Evolutionary conservation across 1,140 invertebrate species (phyloP).

Genomic region (Cyrtorhinus lividipennis): DNA sequence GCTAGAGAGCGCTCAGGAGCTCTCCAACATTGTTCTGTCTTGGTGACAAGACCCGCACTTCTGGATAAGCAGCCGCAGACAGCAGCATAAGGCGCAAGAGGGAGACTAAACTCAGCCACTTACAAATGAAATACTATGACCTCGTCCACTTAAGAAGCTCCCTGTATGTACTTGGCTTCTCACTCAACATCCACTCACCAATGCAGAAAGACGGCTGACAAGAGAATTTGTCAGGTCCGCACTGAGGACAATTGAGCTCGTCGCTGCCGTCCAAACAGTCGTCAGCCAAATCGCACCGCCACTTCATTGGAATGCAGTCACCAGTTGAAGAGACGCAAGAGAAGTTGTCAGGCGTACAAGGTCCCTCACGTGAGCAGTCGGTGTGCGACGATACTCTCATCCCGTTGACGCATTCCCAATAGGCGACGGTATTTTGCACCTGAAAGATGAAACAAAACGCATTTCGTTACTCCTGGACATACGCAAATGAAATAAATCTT

Average conservation of each 20-base stretch:
- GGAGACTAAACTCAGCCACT: no score
- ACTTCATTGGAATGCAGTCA: conserved; percentile 66
- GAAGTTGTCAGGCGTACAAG: conserved; percentile 62
- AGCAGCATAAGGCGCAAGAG: no score
- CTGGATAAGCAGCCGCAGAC: no score
- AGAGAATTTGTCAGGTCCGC: conserved; percentile 48
- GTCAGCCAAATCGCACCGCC: conserved; percentile 68
- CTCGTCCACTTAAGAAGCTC: no score
- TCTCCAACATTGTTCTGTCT: no score
- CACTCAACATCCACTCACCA: no score
- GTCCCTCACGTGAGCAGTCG: conserved; percentile 12
- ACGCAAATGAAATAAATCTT: background rate
- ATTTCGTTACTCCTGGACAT: no score
- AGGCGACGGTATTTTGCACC: background rate
- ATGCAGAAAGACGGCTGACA: conserved; percentile 56
- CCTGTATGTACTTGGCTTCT: no score
- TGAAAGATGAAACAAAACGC: background rate
- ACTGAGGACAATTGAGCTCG: conserved; percentile 54
- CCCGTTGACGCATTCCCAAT: conserved; percentile 15
- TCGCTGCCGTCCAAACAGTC: conserved; percentile 76
- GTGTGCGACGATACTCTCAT: conserved; percentile 11
- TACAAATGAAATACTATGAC: no score
- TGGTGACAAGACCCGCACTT: no score
- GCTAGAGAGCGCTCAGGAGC: no score
- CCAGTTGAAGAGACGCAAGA: conserved; percentile 43